These are phyloP conservation scores for Zhengitettix transpicula DNA, from an alignment of 2,888 invertebrate genomes.

Conservation along the genomic window DNA sequence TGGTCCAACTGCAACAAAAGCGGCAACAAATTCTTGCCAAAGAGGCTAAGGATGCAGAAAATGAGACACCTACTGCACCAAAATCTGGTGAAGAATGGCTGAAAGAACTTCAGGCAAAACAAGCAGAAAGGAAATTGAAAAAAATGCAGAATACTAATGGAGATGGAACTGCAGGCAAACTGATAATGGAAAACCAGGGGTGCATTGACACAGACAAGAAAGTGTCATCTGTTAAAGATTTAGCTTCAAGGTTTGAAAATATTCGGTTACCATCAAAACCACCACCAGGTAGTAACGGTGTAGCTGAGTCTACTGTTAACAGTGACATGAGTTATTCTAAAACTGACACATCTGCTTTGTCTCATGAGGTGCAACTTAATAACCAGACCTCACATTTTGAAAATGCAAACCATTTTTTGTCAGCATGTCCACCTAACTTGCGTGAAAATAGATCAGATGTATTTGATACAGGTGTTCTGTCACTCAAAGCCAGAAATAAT, in stretches of 20 bases:
- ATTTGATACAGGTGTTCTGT: conserved; percentile 6
- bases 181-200: conserved; percentile 17
- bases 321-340: background rate
- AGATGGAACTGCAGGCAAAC: conserved; percentile 16
- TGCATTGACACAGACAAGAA: conserved; percentile 9
- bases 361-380: background rate
- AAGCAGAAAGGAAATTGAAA: conserved; percentile 43
- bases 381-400: background rate
- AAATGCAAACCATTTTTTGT: conserved; percentile 1
- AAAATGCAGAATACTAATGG: conserved; percentile 24
- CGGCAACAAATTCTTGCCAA: conserved; percentile 34
- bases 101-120: conserved; percentile 64
- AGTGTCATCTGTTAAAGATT: conserved; percentile 48
- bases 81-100: conserved; percentile 47
- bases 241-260: conserved; percentile 65
- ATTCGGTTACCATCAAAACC: conserved; percentile 10
- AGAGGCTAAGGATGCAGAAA: conserved; percentile 17
- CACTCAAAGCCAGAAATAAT: conserved; percentile 5
- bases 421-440: conserved; percentile 4
- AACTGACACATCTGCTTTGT: background rate
- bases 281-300: conserved; percentile 1
- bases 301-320: background rate
- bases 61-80: conserved; percentile 13
- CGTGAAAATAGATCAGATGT: conserved; percentile 6
- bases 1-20: conserved; percentile 46